Evolutionary conservation across 2,113 vertebrate species (phyloP), one percentile per base, ranked within the genome.

Genomic region (Maylandia zebra): DNA sequence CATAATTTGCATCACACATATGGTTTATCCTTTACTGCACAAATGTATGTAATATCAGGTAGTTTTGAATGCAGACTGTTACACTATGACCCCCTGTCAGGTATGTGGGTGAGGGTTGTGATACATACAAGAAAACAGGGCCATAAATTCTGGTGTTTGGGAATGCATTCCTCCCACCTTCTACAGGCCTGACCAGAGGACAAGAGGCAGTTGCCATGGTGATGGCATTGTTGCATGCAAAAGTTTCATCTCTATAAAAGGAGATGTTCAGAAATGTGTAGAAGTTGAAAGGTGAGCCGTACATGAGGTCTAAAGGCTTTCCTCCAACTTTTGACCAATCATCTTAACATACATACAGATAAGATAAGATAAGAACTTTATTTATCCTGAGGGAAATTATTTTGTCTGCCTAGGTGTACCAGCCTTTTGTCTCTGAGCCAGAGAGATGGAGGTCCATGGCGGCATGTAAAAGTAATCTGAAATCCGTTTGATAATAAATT

Each of bases 71-170:
- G 59, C 16, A 64, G 30, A 34, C 3, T 64, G 59, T 34, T 64
- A 64, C 30, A 61, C 59, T 64, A 1, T 19, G 30, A 64, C 59
- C 59, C 59, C 59, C 16, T 64, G 59, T 34, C 59, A 64, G 59
- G 1, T 34, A 36, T n/a, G 3, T 12, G 61, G 61, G 17, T 36
- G 61, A n/a, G 17, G 34, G 17, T n/a, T 38, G 61, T n/a, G 34
- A 66, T 66, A n/a, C 6, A 12, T 66, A 8, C 17, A 66, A 66
- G 61, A 66, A 66, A 66, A 66, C 32, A n/a, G 17, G 32, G 32
- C 61, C 32, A 66, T 66, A 36, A 36, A 66, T 66, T 0, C 0
- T 8, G 61, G 32, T n/a, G 17, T 66, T 36, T n/a, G 32, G 32
- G 61, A 66, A 0, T 66, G 61, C 32, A n/a, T 36, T 64, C 0